A percentile compares a stretch with the other conserved stretches of the same genome.
Conservation (phyloP, 1,140 invertebrate genomes). For the Drosophila ananassae region DNA sequence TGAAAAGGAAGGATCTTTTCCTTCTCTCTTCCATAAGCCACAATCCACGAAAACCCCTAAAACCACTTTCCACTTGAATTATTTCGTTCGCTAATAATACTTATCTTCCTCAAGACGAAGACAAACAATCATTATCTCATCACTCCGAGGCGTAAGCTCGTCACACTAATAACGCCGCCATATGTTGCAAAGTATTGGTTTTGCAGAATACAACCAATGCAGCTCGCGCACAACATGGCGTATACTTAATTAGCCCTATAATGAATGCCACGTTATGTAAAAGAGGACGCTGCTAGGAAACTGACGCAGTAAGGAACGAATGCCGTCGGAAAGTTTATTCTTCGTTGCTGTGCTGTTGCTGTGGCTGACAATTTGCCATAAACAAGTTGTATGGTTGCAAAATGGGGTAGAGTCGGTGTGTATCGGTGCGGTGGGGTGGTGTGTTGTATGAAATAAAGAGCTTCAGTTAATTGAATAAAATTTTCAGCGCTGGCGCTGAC, state of each 20-base stretch:
- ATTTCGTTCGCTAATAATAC: constrained; percentile 6
- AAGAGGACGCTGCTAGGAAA: constrained; percentile 23
- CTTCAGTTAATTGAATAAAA: constrained; percentile 48
- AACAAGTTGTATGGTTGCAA: constrained; percentile 19
- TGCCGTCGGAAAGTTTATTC: constrained; percentile 5
- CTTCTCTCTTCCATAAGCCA: not conserved
- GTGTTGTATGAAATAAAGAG: constrained; percentile 11
- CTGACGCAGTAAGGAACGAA: constrained; percentile 3
- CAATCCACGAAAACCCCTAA: not conserved
- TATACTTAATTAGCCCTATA: constrained; percentile 70
- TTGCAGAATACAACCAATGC: constrained; percentile 11
- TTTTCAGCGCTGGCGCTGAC: constrained; percentile 23
- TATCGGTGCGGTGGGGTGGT: too few relatives aligned
- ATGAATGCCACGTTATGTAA: constrained; percentile 45
- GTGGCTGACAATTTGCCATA: constrained; percentile 49
- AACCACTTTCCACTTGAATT: not conserved
- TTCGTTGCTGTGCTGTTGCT: constrained; percentile 9
- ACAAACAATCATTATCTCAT: constrained; percentile 47
- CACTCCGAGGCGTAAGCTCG: constrained; percentile 30
- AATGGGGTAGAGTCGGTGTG: not conserved
- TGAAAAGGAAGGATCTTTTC: too few relatives aligned
- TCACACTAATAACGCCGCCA: constrained; percentile 31
- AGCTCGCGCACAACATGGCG: constrained; percentile 40
- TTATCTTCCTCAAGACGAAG: constrained; percentile 9
- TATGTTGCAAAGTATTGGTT: constrained; percentile 34